Percentiles rank a stretch among this genome's conserved stretches.
Evolutionary conservation across 2,113 vertebrate species (phyloP).

Genomic region (Gymnobelideus leadbeateri): DNA sequence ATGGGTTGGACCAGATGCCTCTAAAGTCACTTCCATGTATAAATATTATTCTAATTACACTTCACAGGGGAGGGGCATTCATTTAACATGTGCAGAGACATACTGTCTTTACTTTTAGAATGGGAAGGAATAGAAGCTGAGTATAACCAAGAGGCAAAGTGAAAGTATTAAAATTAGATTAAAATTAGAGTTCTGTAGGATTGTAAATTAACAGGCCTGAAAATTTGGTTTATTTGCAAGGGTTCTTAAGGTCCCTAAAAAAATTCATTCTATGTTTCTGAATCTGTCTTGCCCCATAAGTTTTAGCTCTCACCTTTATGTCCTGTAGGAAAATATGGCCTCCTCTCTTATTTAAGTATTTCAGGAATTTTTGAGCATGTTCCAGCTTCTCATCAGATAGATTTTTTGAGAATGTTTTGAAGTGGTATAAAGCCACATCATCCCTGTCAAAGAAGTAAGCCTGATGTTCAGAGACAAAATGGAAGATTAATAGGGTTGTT

Average conservation of each 20-base stretch:
- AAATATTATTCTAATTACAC: neutral
- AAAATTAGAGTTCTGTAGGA: neutral
- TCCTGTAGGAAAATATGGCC: constrained; percentile 87
- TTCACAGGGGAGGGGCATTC: neutral
- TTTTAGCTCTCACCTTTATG: constrained; percentile 79
- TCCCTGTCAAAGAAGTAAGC: constrained; percentile 85
- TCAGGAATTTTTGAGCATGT: constrained; percentile 86
- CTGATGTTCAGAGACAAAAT: constrained; percentile 62
- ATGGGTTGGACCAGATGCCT: neutral
- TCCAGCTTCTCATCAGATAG: constrained; percentile 85
- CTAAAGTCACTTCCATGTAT: neutral
- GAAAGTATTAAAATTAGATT: neutral
- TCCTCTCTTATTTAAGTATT: constrained; percentile 88
- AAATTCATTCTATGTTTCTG: neutral
- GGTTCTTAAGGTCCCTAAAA: neutral
- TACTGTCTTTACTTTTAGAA: neutral
- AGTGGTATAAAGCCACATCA: constrained; percentile 86
- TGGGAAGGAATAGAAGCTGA: neutral
- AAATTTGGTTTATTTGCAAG: neutral
- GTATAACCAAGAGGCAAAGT: neutral
- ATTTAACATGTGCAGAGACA: neutral
- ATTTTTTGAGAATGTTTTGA: constrained; percentile 87
- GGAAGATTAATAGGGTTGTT: neutral
- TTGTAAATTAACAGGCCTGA: neutral
- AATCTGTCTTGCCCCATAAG: neutral